Evolutionary conservation across 2,797 vertebrate species (phyloP), one percentile per base, ranked within the genome.

Genomic region (Enteromius trimaculatus): DNA sequence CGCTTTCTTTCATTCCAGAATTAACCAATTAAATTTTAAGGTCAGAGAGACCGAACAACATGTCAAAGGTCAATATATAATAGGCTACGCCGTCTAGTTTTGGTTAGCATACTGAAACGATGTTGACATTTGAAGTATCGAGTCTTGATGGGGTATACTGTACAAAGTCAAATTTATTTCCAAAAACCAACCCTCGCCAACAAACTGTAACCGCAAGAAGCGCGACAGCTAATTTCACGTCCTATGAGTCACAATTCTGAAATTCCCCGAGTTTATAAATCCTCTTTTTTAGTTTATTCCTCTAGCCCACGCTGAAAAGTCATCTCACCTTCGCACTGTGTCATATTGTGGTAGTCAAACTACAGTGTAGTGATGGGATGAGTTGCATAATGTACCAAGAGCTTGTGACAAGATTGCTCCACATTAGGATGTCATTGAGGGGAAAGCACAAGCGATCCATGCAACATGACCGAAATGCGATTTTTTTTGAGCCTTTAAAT

Each of bases 241-340:
- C 14, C 21, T 49, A 37, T 86, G 14, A 82, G 60, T 80, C 77
- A 84, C 23, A 37, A 62, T 53, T 68, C 76, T 69, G 39, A 85
- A 60, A 82, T 55, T 81, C 76, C 79, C 81, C 71, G 0, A 1
- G 31, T 77, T 23, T 77, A 31, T 44, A 69, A 82, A 82, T 82
- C 81, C 62, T 76, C 72, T 76, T 75, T 75, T 75, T 66, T 53
- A 21, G 34, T 39, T 42, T 55, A 68, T 55, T 76, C 70, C 47
- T 82, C 47, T 17, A 60, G 47, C 80, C 80, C 60, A 76, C 80
- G 29, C 14, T 64, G 58, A 81, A 81, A 74, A 49, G 21, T 60
- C 39, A 74, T 55, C 49, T 82, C 37, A 83, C 51, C 64, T 60
- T 44, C 0, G 0, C 14, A 16, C 31, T 3, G 17, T 66, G 34